Evolutionary conservation across 2,888 invertebrate genomes (phyloP), one percentile per base, ranked within the genome.

Genomic region (Arge pagana): DNA sequence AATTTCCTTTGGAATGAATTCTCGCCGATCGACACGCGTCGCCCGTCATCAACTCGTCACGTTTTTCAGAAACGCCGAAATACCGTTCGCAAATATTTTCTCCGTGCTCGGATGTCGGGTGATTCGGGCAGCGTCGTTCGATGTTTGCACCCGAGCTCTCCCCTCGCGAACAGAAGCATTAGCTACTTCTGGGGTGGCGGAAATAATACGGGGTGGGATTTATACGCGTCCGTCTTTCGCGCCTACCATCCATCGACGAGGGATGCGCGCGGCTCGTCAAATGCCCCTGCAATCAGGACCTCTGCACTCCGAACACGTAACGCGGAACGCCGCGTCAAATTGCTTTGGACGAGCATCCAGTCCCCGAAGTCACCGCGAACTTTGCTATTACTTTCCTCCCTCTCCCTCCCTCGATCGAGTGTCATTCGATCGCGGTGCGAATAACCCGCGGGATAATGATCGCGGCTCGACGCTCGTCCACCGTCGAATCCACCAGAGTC

Each of bases 191-290:
- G 56, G 66, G 63, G 63, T 67, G 63, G 63, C 64, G 65, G 55
- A 66, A 69, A 70, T 68, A 69, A 68, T 69, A 66, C 59, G 58
- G 58, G 63, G 62, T 61, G 67, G 67, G 68, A 70, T 69, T 69
- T 70, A 69, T 70, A 62, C 54, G 61, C 51, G 59, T 59, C 61
- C 58, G 62, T 61, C 55, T 60, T 43, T 18, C 36, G 45, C 48
- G 61, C 61, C 58, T 59, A 62, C 58, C 61, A 56, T 60, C 59
- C 54, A 54, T 26, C 50, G 26, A 21, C 7, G 33, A 51, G 50
- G 36, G 36, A 28, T 48, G 37, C 37, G 7, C 28, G 28, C 48
- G 37, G 48, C 48, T 37, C 36, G 30, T 48, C 48, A 36, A 48
- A 36, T 39, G 37, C 31, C 45, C 45, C 45, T 35, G 45, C 45